Evolutionary conservation across 2,888 invertebrate species (phyloP).

Genomic region (Himalopsyche tibetana): DNA sequence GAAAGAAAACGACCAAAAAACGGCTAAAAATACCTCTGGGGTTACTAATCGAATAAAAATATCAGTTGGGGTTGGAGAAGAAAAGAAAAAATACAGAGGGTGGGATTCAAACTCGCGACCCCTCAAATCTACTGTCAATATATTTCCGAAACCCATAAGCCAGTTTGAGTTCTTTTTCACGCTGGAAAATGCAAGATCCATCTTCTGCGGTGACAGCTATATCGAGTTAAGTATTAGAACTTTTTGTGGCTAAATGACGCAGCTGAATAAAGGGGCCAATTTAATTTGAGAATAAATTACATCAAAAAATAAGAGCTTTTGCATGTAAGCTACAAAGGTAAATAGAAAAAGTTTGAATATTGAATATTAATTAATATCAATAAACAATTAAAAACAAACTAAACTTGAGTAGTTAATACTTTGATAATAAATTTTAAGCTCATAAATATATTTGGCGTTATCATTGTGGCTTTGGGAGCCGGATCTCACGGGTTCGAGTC

Average conservation of each 20-base stretch:
- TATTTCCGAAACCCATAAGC: conserved; percentile 66
- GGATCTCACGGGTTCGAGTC: no score
- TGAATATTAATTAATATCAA: not conserved
- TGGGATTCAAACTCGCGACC: conserved; percentile 60
- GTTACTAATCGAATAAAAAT: conserved; percentile 80
- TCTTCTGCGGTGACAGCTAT: conserved; percentile 65
- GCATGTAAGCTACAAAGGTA: not conserved
- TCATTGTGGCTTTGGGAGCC: no score
- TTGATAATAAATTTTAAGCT: no score
- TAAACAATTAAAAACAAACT: no score
- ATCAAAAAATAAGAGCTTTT: conserved; percentile 33
- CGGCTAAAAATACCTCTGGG: conserved; percentile 79
- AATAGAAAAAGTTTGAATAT: not conserved
- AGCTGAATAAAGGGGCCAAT: conserved; percentile 55
- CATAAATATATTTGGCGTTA: no score
- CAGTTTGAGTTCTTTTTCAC: conserved; percentile 64
- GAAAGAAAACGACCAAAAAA: conserved; percentile 79
- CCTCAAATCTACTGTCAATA: conserved; percentile 66
- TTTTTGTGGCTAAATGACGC: conserved; percentile 64
- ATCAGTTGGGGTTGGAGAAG: conserved; percentile 70
- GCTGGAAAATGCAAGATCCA: conserved; percentile 64
- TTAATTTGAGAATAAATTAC: conserved; percentile 52
- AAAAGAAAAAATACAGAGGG: conserved; percentile 64
- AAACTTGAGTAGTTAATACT: no score
- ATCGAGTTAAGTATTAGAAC: conserved; percentile 63